A percentile compares a stretch with the other conserved stretches of the same genome.
These are phyloP conservation scores for Drosophila histrio DNA, from an alignment of 2,888 invertebrate species.

Conservation along the genomic window DNA sequence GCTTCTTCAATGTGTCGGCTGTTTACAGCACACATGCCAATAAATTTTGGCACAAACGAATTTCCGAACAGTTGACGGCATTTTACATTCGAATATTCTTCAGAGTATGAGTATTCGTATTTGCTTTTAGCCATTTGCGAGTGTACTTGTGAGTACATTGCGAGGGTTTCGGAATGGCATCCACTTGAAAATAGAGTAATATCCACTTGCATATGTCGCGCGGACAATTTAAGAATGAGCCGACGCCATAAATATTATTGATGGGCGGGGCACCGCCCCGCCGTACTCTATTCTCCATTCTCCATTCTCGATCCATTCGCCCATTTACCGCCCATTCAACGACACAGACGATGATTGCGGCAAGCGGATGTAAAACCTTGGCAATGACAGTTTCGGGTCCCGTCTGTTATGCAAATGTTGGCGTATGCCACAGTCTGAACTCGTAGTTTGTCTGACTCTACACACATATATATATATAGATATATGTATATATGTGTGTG, in stretches of 20 bases:
- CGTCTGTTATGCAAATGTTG: conserved; percentile 74
- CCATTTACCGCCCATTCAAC: conserved; percentile 1
- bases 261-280: conserved; percentile 34
- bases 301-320: not conserved
- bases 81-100: conserved; percentile 29
- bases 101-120: not conserved
- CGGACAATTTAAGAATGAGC: conserved; percentile 72
- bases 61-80: conserved; percentile 26
- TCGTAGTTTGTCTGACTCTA: conserved; percentile 30
- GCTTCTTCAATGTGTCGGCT: conserved; percentile 14
- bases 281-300: not conserved
- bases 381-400: conserved; percentile 75
- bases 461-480: conserved; percentile 19
- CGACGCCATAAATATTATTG: conserved; percentile 81
- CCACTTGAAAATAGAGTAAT: conserved; percentile 75
- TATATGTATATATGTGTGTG: conserved; percentile 32
- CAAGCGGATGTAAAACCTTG: conserved; percentile 78
- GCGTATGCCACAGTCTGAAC: conserved; percentile 31
- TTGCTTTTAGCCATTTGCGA: not conserved
- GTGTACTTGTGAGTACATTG: conserved; percentile 18
- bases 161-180: conserved; percentile 15
- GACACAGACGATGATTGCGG: conserved; percentile 70
- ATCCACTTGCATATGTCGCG: conserved; percentile 78
- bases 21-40: conserved; percentile 67
- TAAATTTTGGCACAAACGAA: conserved; percentile 64